Percentiles rank a stretch among this genome's conserved stretches.
phyloP scores from a whole-genome alignment of 2,113 vertebrate species.

The Petroica traversi region DNA sequence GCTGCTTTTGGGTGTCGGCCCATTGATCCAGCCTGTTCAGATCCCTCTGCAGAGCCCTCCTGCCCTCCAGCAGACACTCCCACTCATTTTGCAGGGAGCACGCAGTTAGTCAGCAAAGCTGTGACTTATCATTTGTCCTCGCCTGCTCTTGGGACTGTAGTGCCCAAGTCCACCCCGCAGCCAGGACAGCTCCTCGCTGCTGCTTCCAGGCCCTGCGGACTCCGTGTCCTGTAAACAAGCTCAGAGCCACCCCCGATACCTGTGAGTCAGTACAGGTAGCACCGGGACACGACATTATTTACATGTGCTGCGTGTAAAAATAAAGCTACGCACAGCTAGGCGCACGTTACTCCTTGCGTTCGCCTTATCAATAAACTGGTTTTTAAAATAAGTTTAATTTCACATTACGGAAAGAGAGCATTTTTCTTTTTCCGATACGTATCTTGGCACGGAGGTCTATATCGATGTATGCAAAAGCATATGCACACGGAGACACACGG shows the following conservation, averaged over 20 bases:
- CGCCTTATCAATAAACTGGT: no score
- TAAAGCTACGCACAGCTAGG: neutral
- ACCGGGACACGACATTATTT: neutral
- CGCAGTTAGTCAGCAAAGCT: neutral
- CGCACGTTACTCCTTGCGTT: accelerated
- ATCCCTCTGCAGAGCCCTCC: neutral
- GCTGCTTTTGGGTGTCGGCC: neutral
- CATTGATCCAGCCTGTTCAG: neutral
- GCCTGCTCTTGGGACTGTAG: neutral
- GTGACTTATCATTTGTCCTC: neutral
- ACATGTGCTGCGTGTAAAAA: accelerated
- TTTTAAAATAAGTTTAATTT: neutral
- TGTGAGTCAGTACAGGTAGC: neutral
- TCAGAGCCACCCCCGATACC: neutral
- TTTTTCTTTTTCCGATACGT: accelerated
- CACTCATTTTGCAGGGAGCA: neutral
- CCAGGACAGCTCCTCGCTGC: neutral
- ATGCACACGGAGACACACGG: neutral
- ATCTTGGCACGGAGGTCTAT: neutral
- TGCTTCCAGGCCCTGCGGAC: neutral
- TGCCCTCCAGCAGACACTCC: neutral
- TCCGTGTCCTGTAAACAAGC: neutral
- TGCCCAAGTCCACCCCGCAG: neutral
- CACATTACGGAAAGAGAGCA: accelerated
- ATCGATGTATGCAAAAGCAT: accelerated